phyloP scores from a whole-genome alignment of 2,113 vertebrate genomes.

The Circaetus cinerascens region DNA sequence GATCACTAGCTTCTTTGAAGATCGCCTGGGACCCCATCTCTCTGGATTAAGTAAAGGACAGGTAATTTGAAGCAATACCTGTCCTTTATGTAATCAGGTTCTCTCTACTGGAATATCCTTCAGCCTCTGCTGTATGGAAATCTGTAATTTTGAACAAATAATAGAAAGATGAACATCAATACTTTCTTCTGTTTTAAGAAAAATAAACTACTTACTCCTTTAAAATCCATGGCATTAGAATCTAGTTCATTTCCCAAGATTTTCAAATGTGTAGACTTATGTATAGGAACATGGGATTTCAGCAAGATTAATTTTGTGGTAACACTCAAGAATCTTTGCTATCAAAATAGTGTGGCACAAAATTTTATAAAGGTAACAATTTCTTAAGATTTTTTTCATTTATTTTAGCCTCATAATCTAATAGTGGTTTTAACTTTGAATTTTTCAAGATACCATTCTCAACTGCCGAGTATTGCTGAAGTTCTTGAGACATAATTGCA shows the following conservation, averaged over 20 bases:
- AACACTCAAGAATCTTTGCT: neutral
- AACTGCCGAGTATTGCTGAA: neutral
- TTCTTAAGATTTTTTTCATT: neutral
- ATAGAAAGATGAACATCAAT: neutral
- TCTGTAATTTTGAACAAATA: neutral
- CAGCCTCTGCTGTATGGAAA: neutral
- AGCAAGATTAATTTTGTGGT: neutral
- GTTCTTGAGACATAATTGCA: neutral
- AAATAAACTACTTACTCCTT: neutral
- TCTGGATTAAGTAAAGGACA: neutral
- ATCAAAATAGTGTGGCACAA: neutral
- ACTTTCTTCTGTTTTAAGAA: neutral
- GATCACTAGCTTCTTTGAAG: neutral
- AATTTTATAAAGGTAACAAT: neutral
- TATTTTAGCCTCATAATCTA: neutral
- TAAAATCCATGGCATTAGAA: neutral
- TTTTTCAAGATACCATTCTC: neutral
- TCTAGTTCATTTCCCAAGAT: neutral
- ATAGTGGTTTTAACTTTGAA: neutral
- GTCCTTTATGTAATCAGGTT: neutral
- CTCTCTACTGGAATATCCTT: neutral
- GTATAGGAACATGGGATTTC: neutral
- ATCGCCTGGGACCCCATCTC: neutral
- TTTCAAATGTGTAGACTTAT: neutral
- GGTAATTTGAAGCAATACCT: neutral